Evolutionary conservation across 2,113 vertebrate genomes (phyloP).

Genomic region (Catharus bicknelli): DNA sequence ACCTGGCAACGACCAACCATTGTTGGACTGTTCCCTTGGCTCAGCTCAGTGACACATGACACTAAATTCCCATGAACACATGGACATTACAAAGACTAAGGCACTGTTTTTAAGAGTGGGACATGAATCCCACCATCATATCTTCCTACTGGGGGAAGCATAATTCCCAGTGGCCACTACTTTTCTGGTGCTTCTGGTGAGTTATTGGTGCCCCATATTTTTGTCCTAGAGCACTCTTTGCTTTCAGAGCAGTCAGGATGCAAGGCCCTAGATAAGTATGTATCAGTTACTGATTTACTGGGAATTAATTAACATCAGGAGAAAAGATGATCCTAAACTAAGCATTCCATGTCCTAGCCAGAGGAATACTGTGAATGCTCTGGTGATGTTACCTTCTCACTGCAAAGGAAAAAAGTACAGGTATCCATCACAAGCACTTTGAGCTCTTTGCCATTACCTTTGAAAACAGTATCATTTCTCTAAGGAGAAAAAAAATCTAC

Average conservation of each 20-base stretch:
- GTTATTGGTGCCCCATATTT: background rate
- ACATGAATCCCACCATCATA: background rate
- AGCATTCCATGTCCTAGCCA: background rate
- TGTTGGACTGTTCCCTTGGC: background rate
- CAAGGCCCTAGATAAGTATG: background rate
- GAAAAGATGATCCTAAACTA: background rate
- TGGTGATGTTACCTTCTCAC: background rate
- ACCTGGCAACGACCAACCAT: background rate
- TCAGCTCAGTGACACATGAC: background rate
- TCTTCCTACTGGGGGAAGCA: background rate
- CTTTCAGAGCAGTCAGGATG: background rate
- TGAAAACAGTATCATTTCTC: background rate
- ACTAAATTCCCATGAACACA: background rate
- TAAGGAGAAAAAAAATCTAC: background rate
- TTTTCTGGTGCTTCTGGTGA: background rate
- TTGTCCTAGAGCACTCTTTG: background rate
- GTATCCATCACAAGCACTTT: background rate
- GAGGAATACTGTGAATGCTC: background rate
- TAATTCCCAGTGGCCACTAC: background rate
- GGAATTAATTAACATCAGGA: background rate
- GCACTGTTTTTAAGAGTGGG: background rate
- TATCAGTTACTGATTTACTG: background rate
- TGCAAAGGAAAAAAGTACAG: background rate
- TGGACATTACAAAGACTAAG: background rate
- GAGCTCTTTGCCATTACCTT: background rate